Base-by-base conservation (phyloP, 1,140 invertebrate genomes). In the Marisa cornuarietis region DNA sequence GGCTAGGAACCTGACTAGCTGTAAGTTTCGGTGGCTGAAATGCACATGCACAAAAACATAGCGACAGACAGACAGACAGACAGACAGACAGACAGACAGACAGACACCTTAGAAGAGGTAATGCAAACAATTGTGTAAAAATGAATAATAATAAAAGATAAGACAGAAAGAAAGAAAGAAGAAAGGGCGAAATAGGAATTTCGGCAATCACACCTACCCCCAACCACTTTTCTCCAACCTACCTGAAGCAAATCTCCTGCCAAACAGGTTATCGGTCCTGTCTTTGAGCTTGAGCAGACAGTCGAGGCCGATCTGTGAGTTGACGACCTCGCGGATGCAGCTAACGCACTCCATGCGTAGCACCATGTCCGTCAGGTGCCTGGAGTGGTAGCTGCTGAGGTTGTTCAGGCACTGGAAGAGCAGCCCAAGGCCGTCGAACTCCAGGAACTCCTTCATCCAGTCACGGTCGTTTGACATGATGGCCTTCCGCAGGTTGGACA, bases 181-280 rank as follows among this genome's bases (percentile, higher is more conserved):
- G 54, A 51, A 58, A 22, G 20, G 49, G 54, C 11, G 54, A 61
- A 52, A 76, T 24, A 18, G 49, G 24, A 31, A 71, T n/a, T n/a
- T n/a, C n/a, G n/a, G n/a, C n/a, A n/a, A n/a, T n/a, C n/a, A n/a
- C n/a, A n/a, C n/a, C n/a, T 24, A 49, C 52, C 49, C 49, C 51
- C 11, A 2, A 5, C 54, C 58, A 76, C 52, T 20, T 24, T 22
- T 58, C n/a, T 18, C 22, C 51, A 31, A 63, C 79, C 92, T 92
- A 95, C 94, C 94, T 88, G 93, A 94, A 63, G 96, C 96, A 87
- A 98, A 94, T 92, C 98, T 97, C 76, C 94, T 93, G 83, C 96
- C 96, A 91, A 98, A 98, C 90, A 89, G 81, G 58, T 89, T 88
- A 63, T 87, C 86, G 26, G 83, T 85, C 51, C 84, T 81, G 71